Evolutionary conservation across 2,797 vertebrate species (phyloP).

Genomic region (Numenius phaeopus): DNA sequence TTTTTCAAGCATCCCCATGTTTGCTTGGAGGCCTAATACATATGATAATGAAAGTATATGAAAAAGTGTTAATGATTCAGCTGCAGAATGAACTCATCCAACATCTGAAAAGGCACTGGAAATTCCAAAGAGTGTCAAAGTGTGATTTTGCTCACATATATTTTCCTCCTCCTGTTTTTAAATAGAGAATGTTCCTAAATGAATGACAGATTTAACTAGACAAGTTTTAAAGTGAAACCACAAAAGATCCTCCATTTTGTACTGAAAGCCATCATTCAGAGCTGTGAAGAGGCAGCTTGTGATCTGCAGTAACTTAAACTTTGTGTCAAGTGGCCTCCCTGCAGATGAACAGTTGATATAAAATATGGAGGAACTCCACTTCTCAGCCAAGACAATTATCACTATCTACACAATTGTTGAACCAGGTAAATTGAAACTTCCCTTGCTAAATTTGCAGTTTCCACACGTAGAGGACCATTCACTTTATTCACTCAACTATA

Average conservation of each 20-base stretch:
- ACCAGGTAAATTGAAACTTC: not conserved
- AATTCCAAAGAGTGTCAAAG: not conserved
- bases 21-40: not conserved
- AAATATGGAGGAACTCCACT: not conserved
- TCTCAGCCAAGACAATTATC: constrained; percentile 1
- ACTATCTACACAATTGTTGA: constrained; percentile 16
- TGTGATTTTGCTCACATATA: not conserved
- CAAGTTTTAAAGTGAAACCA: not conserved
- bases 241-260: not conserved
- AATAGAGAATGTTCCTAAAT: not conserved
- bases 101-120: not conserved
- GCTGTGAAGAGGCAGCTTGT: not conserved
- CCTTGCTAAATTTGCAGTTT: not conserved
- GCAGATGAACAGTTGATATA: not conserved
- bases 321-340: not conserved
- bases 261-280: not conserved
- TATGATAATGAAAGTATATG: not conserved
- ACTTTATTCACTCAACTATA: not conserved
- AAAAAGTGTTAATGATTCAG: constrained; percentile 22
- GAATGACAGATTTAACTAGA: not conserved
- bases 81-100: not conserved
- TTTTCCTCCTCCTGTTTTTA: not conserved
- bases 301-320: not conserved
- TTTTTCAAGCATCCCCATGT: not conserved
- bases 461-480: not conserved